A percentile compares a stretch with the other conserved stretches of the same genome.
phyloP scores from a whole-genome alignment of 2,888 invertebrate species.

The Augochlorella aurata region DNA sequence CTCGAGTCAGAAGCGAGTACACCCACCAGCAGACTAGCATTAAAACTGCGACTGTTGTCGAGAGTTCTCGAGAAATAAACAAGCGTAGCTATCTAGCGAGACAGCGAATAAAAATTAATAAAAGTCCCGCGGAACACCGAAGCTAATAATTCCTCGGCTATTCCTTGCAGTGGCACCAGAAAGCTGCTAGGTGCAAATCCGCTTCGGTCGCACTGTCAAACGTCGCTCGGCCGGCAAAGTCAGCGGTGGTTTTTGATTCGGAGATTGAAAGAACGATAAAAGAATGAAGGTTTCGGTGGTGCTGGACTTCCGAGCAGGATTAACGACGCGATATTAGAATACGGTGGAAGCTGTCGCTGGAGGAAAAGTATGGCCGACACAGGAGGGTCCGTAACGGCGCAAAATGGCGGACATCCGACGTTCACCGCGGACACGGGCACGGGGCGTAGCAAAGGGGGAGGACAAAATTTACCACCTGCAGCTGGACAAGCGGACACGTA shows the following conservation, averaged over 20 bases:
- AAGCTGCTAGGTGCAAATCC: not conserved
- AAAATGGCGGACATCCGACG: slow-evolving; percentile 50
- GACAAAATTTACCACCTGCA: slow-evolving; percentile 74
- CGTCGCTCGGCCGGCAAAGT: not conserved
- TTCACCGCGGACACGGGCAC: slow-evolving; percentile 37
- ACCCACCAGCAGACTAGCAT: too few species aligned
- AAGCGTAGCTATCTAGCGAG: too few species aligned
- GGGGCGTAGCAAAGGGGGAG: slow-evolving; percentile 43
- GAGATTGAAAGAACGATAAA: not conserved
- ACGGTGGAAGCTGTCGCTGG: not conserved
- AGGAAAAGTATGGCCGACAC: slow-evolving; percentile 8
- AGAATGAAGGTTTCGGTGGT: not conserved
- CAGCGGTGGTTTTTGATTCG: not conserved
- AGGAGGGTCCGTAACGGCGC: slow-evolving; percentile 14
- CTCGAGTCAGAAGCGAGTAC: too few species aligned
- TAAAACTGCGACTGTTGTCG: too few species aligned
- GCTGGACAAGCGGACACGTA: slow-evolving; percentile 78
- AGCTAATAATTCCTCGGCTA: too few species aligned
- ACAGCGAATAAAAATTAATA: too few species aligned
- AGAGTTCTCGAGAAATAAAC: too few species aligned
- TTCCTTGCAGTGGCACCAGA: too few species aligned
- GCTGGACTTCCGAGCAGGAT: not conserved
- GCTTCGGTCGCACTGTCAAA: not conserved
- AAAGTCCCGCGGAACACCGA: too few species aligned
- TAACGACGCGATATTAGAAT: slow-evolving; percentile 8